phyloP scores from a whole-genome alignment of 1,140 invertebrate genomes.

The Listronotus oregonensis region DNA sequence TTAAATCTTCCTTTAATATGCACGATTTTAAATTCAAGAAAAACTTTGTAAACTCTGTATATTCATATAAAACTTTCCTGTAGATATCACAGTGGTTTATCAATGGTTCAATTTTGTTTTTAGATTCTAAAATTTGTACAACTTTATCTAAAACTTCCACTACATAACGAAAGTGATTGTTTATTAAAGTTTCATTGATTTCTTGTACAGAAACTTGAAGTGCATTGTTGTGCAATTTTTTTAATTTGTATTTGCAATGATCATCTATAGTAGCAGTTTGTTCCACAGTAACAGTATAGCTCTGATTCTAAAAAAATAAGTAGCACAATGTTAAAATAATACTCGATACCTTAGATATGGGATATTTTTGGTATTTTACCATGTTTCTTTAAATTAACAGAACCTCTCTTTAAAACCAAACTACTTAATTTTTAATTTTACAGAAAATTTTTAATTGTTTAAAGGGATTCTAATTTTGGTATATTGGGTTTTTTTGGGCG shows the following conservation, averaged over 20 bases:
- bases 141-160: conserved; percentile 26
- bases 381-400: too few relatives aligned
- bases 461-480: too few relatives aligned
- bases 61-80: conserved; percentile 44
- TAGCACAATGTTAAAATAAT: too few relatives aligned
- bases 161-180: conserved; percentile 8
- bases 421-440: too few relatives aligned
- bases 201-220: neutral
- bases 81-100: conserved; percentile 39
- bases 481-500: too few relatives aligned
- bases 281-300: conserved; percentile 12
- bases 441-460: too few relatives aligned
- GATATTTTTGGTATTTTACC: neutral
- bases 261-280: conserved; percentile 4
- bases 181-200: conserved; percentile 16
- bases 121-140: conserved; percentile 16
- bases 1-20: conserved; percentile 42
- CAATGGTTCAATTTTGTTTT: conserved; percentile 8
- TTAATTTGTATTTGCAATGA: neutral
- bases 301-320: conserved; percentile 27
- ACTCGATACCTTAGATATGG: too few relatives aligned
- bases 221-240: neutral
- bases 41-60: conserved; percentile 46
- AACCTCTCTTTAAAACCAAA: too few relatives aligned
- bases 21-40: conserved; percentile 44